phyloP scores from a whole-genome alignment of 2,888 invertebrate genomes.

The Allygus modestus region DNA sequence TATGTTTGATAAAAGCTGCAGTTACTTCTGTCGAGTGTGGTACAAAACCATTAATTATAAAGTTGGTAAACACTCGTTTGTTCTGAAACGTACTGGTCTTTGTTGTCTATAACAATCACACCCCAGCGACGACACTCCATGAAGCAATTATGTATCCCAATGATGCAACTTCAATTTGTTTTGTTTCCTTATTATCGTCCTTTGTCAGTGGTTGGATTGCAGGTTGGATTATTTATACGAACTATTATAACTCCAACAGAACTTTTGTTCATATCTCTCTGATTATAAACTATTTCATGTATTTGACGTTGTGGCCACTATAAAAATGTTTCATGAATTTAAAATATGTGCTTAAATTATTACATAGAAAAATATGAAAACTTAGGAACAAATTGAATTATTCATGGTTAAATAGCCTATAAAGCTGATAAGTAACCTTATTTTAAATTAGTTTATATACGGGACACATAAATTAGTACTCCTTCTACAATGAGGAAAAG shows the following conservation, averaged over 20 bases:
- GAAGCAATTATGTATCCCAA: neutral
- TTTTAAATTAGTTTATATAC: no score
- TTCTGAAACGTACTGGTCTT: neutral
- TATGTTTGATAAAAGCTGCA: neutral
- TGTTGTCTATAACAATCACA: constrained; percentile 1
- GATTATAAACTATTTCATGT: no score
- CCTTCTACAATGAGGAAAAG: no score
- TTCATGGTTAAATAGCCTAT: no score
- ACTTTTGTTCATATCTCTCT: no score
- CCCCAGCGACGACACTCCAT: neutral
- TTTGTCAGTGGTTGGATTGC: neutral
- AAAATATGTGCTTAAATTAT: no score
- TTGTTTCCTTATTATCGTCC: neutral
- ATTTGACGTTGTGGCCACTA: no score
- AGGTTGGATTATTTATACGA: neutral
- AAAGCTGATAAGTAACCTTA: no score
- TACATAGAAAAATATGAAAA: no score
- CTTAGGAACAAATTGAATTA: no score
- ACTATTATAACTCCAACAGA: neutral
- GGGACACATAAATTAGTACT: no score
- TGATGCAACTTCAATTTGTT: neutral
- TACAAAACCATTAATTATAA: neutral
- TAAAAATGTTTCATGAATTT: no score
- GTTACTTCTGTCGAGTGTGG: neutral
- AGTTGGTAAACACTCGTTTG: constrained; percentile 11